Base-by-base conservation (phyloP, 2,113 vertebrate species). In the Fregetta grallaria region DNA sequence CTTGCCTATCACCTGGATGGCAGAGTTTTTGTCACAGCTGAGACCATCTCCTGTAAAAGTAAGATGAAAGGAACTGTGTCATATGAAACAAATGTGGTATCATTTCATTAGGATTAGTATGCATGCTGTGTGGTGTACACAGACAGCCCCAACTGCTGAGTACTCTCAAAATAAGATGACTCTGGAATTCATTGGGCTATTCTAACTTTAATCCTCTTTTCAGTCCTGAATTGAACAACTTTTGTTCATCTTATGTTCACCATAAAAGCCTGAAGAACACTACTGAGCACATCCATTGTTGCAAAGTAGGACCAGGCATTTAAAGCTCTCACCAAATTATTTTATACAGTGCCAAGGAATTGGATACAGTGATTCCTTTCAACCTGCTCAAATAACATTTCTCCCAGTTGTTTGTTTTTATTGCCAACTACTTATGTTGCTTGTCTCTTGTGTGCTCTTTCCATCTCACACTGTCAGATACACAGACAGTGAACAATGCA, bases 1-100 rank as follows among this genome's bases (percentile, higher is more conserved):
- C 98, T 98, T 99, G 96, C 99, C 99, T 96, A 98, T 99, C 97
- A 99, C 98, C 97, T 99, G 98, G 96, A 98, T 99, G 97, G 99
- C 99, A 98, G 98, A 99, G 88, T 97, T 99, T 86, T 98, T 99
- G 98, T 99, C 98, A 92, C 98, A 99, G 93, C 98, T 99, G 97
- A 98, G 98, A 97, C 97, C 96, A 97, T 97, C 98, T 96, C 94
- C 98, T 97, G 98, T 98, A 95, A 98, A 98, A 96, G 98, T 98
- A 97, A 98, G 98, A 98, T 99, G 98, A 99, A 98, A 98, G 97
- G 97, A 97, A 97, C 92, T 77, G 78, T 88, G 34, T 94, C 90
- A 50, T 55, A 40, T 20, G 56, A 94, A 90, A 91, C 65, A 94
- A 93, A 75, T 23, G 34, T 40, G 73, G n/a, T 86, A 80, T 58